A percentile compares a stretch with the other conserved stretches of the same genome.
phyloP scores from a whole-genome alignment of 64 coral and sea anemone species.

The Porites lutea region DNA sequence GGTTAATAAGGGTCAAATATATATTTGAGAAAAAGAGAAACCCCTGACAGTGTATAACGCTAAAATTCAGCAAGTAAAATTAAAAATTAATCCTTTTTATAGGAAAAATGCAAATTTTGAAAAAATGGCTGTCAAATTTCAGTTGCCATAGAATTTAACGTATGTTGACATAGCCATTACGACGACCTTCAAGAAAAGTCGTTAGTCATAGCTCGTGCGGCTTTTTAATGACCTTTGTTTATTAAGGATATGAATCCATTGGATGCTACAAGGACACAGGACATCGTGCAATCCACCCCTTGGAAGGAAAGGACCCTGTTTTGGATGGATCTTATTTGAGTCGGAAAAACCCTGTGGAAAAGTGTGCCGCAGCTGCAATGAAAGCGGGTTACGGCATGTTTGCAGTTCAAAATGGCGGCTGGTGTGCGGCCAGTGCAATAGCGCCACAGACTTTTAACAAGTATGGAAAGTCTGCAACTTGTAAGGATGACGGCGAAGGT shows the following conservation, averaged over 20 bases:
- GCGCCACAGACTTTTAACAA: background rate
- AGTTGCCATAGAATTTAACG: no score
- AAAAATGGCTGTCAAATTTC: no score
- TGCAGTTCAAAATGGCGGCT: slow-evolving; percentile 32
- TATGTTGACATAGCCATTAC: no score
- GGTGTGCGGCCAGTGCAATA: background rate
- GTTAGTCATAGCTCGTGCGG: no score
- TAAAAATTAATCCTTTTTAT: no score
- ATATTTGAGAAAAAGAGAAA: no score
- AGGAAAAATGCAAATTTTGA: no score
- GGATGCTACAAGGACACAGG: slow-evolving; percentile 10
- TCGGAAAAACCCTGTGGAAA: background rate
- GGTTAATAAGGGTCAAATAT: no score
- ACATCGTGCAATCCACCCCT: background rate
- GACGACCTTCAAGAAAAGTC: no score
- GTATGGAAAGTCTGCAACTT: slow-evolving; percentile 14
- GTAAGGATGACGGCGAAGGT: background rate
- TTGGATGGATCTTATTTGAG: background rate
- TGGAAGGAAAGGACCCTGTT: background rate
- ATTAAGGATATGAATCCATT: background rate
- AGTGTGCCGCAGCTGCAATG: background rate
- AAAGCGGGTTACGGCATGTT: background rate
- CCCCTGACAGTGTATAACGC: no score
- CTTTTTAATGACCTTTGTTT: no score
- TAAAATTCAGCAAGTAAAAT: no score